A percentile compares a stretch with the other conserved stretches of the same genome.
These are phyloP conservation scores for Troides oblongomaculatus DNA, from an alignment of 2,888 invertebrate genomes.

Conservation along the genomic window DNA sequence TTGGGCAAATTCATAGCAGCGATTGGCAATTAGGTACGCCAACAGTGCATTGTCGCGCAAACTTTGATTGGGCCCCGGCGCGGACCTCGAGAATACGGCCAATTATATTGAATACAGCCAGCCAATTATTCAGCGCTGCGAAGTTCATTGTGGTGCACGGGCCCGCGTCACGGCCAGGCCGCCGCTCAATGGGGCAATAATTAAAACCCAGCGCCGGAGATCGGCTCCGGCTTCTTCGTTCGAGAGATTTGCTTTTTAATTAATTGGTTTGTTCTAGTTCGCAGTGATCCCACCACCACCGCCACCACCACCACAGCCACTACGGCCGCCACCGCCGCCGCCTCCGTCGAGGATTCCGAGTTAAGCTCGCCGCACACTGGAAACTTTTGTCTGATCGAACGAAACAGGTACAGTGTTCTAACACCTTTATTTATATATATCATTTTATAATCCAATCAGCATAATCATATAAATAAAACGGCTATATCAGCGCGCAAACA, in stretches of 20 bases:
- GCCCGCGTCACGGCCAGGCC: conserved; percentile 67
- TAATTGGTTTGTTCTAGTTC: conserved; percentile 64
- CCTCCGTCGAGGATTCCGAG: conserved; percentile 8
- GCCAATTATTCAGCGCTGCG: conserved; percentile 66
- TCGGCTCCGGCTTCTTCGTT: conserved; percentile 47
- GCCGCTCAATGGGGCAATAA: conserved; percentile 68
- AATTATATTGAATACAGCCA: conserved; percentile 68
- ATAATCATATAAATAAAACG: too few relatives aligned
- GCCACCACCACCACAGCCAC: too few relatives aligned
- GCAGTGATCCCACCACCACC: conserved; percentile 7
- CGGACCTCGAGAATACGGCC: conserved; percentile 58
- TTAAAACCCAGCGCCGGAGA: conserved; percentile 65
- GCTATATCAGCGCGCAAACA: too few relatives aligned
- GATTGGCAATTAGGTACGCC: conserved; percentile 65
- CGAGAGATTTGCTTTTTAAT: conserved; percentile 62
- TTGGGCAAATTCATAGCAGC: conserved; percentile 31
- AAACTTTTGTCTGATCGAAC: not conserved
- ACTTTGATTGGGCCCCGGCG: conserved; percentile 68
- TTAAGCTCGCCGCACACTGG: conserved; percentile 17
- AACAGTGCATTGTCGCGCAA: conserved; percentile 60
- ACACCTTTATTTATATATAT: too few relatives aligned
- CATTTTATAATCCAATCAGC: too few relatives aligned
- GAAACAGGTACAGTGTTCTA: too few relatives aligned
- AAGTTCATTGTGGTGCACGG: conserved; percentile 64
- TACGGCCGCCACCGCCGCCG: too few relatives aligned